A percentile compares a stretch with the other conserved stretches of the same genome.
phyloP scores from a whole-genome alignment of 2,797 vertebrate genomes.

The Siniperca obscura region DNA sequence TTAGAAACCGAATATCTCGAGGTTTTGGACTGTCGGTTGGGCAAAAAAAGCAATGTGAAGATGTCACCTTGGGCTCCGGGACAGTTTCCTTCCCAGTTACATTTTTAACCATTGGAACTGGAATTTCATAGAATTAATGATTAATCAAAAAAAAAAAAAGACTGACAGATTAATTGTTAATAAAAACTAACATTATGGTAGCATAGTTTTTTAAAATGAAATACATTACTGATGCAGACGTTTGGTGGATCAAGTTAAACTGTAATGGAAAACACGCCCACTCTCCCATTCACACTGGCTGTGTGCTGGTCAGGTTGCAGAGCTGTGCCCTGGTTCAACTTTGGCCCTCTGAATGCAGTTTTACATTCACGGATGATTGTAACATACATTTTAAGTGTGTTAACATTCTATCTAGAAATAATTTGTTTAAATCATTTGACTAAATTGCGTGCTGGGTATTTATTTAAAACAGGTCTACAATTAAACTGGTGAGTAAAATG shows the following conservation, averaged over 20 bases:
- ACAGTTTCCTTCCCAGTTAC: background rate
- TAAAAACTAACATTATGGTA: background rate
- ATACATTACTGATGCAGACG: background rate
- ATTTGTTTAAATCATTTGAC: background rate
- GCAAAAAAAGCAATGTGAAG: background rate
- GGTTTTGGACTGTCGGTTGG: no score
- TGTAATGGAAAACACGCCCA: background rate
- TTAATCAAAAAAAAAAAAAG: no score
- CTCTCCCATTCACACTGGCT: background rate
- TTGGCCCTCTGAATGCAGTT: background rate
- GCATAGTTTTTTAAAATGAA: background rate
- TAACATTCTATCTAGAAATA: background rate
- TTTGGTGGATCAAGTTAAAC: background rate
- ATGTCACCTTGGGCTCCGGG: background rate
- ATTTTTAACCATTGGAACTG: no score
- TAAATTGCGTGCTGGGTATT: background rate
- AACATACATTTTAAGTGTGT: background rate
- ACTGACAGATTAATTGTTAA: background rate
- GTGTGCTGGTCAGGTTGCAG: background rate
- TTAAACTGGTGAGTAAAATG: background rate
- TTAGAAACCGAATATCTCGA: no score
- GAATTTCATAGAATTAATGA: background rate
- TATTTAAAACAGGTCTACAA: background rate
- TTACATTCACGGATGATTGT: background rate
- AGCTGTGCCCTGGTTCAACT: background rate